Evolutionary conservation across 2,113 vertebrate genomes (phyloP).

Genomic region (Solea solea): DNA sequence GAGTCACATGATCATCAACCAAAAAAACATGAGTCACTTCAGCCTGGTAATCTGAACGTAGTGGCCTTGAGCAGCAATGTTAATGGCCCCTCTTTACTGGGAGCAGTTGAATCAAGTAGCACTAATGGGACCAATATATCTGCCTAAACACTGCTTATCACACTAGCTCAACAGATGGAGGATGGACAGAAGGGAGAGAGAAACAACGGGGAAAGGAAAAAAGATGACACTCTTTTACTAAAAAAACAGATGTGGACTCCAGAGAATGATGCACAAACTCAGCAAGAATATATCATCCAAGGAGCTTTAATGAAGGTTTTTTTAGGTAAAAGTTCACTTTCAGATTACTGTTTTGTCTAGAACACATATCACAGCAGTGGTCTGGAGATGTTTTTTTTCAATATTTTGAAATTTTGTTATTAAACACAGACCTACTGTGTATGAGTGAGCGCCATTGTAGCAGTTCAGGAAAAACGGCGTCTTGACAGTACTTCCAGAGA

Average conservation of each 20-base stretch:
- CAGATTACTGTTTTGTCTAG: conserved; percentile 24
- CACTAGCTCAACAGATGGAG: conserved; percentile 34
- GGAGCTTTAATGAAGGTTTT: conserved; percentile 16
- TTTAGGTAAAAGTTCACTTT: conserved; percentile 4
- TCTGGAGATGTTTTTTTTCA: neutral
- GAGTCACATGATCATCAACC: no score
- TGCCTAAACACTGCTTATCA: conserved; percentile 54
- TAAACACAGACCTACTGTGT: no score
- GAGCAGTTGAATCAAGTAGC: conserved; percentile 66
- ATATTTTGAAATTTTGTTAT: no score
- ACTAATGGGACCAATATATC: conserved; percentile 75
- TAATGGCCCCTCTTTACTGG: conserved; percentile 59
- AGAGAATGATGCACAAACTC: conserved; percentile 9
- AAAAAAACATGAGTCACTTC: no score
- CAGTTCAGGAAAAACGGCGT: no score
- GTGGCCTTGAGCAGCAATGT: conserved; percentile 62
- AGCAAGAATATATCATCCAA: conserved; percentile 15
- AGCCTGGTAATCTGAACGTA: no score
- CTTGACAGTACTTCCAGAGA: no score
- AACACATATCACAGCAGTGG: conserved; percentile 2
- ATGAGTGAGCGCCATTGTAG: no score
- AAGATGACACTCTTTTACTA: neutral
- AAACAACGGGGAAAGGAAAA: conserved; percentile 2
- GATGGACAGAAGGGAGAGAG: conserved; percentile 26
- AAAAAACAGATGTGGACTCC: conserved; percentile 59